Evolutionary conservation across 2,797 vertebrate species (phyloP).

Genomic region (Choloepus didactylus): DNA sequence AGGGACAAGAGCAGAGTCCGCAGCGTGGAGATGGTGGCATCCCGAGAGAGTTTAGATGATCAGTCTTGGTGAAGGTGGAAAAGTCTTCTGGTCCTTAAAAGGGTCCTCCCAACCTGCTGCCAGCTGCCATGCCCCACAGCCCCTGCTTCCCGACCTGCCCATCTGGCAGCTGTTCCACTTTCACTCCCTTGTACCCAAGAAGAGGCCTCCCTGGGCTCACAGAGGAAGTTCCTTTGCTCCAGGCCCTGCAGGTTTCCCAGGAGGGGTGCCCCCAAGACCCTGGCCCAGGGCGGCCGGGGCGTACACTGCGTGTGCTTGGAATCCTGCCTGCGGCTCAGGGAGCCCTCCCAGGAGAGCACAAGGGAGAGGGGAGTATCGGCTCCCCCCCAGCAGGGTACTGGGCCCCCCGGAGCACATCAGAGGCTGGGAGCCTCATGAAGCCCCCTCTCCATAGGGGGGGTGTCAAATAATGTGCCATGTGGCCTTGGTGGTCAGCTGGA

Average conservation of each 20-base stretch:
- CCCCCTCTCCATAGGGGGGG: not conserved
- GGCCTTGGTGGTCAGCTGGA: not conserved
- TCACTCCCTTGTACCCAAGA: not conserved
- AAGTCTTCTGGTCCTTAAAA: not conserved
- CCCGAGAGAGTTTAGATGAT: not conserved
- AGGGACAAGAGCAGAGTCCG: not conserved
- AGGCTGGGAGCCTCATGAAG: not conserved
- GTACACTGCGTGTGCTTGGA: not conserved
- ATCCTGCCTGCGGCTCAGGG: not conserved
- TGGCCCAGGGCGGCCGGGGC: not conserved
- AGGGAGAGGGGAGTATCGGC: not conserved
- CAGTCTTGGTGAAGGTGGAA: rapidly evolving
- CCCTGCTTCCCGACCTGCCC: not conserved
- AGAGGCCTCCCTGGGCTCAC: not conserved
- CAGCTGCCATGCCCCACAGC: rapidly evolving
- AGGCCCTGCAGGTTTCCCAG: not conserved
- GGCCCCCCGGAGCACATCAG: not conserved
- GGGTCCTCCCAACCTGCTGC: not conserved
- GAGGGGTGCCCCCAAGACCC: not conserved
- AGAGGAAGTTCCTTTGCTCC: not conserved
- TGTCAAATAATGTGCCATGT: not conserved
- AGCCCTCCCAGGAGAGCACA: not conserved
- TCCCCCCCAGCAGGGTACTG: not conserved
- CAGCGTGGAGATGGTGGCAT: rapidly evolving
- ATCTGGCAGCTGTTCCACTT: not conserved